These are phyloP conservation scores for Desmophyllum pertusum DNA, from an alignment of 92 coral and sea anemone genomes.

Conservation along the genomic window DNA sequence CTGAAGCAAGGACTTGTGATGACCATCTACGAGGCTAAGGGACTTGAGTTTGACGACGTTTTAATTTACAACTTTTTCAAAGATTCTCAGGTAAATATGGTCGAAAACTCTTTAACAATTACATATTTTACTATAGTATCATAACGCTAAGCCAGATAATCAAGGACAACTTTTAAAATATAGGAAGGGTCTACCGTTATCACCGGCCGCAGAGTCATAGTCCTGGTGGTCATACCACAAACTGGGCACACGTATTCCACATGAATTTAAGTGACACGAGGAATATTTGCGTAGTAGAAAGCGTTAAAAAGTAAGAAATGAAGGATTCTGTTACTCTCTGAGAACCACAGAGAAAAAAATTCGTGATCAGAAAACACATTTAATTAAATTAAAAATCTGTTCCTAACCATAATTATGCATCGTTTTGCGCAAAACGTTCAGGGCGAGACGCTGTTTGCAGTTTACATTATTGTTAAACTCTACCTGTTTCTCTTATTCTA, in stretches of 20 bases:
- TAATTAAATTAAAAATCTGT: neutral
- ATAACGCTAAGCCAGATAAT: too few relatives aligned
- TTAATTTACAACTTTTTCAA: slow-evolving; percentile 91
- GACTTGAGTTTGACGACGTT: slow-evolving; percentile 95
- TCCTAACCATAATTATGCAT: neutral
- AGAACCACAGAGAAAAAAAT: too few relatives aligned
- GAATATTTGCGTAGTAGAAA: neutral
- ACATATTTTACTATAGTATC: neutral
- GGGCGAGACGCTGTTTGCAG: neutral
- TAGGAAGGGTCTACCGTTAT: neutral
- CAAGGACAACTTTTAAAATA: too few relatives aligned
- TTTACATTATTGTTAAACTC: neutral
- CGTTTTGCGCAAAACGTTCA: neutral
- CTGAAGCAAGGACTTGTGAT: slow-evolving; percentile 82
- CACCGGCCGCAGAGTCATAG: neutral
- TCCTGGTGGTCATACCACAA: neutral
- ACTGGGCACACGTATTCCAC: neutral
- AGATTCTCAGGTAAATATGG: slow-evolving; percentile 85
- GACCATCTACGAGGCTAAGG: slow-evolving; percentile 95
- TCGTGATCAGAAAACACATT: neutral
- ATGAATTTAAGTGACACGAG: neutral
- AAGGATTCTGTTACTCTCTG: neutral
- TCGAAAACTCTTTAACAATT: neutral
- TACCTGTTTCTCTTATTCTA: slow-evolving; percentile 15
- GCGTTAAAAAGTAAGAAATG: too few relatives aligned